Evolutionary conservation across 2,113 vertebrate genomes (phyloP), one percentile per base, ranked within the genome.

Genomic region (Lophotis ruficrista): DNA sequence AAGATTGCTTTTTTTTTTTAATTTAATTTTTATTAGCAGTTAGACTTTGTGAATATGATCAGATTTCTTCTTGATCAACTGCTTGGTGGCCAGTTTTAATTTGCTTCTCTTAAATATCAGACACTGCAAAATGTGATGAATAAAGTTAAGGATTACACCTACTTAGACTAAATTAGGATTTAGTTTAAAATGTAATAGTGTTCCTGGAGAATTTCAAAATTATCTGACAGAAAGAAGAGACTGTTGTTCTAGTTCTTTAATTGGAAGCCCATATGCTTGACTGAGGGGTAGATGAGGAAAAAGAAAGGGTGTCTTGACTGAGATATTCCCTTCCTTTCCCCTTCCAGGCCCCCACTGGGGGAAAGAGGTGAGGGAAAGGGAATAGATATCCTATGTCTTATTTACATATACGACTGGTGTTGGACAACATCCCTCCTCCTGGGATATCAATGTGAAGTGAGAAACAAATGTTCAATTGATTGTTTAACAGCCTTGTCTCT

Each of bases 401-500:
- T 91, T 94, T 95, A 94, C 83, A 68, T 84, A 77, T 66, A 79
- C 61, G 58, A 70, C 64, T 83, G 33, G 24, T 91, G 51, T 92
- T 91, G 73, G 80, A 71, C 77, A 91, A 71, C 83, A 84, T 84
- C 57, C 21, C 2, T 84, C 24, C 94, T 94, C 83, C 65, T 82
- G 77, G 83, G 83, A 96, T 87, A 95, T 91, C 43, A 81, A 56
- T 71, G 87, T 87, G 83, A 91, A 95, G 65, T 64, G 77, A 92
- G 81, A 91, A 96, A 94, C 60, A 94, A 95, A 89, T 82, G 83
- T 89, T 87, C 77, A 91, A 84, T 41, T 92, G 87, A 94, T 92
- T 91, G 86, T 62, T 89, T 91, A 96, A 93, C 81, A 94, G 56
- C 35, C 69, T 83, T 82, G 47, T 56, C 69, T 94, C 48, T 87